Evolutionary conservation across 2,797 vertebrate genomes (phyloP).

Genomic region (Lacerta viridis): DNA sequence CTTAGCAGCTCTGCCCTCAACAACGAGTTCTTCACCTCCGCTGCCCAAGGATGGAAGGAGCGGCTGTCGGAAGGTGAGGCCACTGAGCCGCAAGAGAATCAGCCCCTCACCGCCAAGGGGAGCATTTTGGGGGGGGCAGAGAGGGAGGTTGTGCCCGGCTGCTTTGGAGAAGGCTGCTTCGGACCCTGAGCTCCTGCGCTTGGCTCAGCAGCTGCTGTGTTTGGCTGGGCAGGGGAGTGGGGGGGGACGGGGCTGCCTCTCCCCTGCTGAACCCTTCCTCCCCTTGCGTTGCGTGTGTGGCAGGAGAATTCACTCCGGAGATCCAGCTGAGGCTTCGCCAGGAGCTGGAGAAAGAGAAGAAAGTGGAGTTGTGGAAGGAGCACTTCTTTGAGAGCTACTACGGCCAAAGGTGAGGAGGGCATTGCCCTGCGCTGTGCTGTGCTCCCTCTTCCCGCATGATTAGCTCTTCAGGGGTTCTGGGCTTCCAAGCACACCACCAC

Average conservation of each 20-base stretch:
- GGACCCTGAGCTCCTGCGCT: background rate
- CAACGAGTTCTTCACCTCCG: constrained; percentile 98
- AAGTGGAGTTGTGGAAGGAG: constrained; percentile 97
- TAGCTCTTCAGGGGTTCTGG: background rate
- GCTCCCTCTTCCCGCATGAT: background rate
- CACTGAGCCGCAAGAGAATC: background rate
- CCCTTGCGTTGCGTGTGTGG: constrained; percentile 1
- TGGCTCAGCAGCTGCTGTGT: background rate
- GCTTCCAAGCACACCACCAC: background rate
- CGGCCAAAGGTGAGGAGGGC: constrained; percentile 89
- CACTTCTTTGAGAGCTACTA: constrained; percentile 97
- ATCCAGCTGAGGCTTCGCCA: constrained; percentile 96
- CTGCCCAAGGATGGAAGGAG: constrained; percentile 98
- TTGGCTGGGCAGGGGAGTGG: too few relatives aligned
- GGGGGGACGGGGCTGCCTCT: background rate
- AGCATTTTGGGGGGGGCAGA: background rate
- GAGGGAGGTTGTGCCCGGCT: background rate
- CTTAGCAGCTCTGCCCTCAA: constrained; percentile 95
- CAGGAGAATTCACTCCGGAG: constrained; percentile 97
- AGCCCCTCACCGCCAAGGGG: background rate
- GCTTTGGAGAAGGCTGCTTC: background rate
- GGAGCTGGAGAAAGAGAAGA: constrained; percentile 98
- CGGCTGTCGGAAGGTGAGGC: constrained; percentile 92
- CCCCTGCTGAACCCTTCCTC: background rate
- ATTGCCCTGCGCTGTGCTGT: accelerated